Percentiles rank a stretch among this genome's conserved stretches.
Evolutionary conservation across 2,797 vertebrate species (phyloP).

Genomic region (Cynodonichthys magdalenae): DNA sequence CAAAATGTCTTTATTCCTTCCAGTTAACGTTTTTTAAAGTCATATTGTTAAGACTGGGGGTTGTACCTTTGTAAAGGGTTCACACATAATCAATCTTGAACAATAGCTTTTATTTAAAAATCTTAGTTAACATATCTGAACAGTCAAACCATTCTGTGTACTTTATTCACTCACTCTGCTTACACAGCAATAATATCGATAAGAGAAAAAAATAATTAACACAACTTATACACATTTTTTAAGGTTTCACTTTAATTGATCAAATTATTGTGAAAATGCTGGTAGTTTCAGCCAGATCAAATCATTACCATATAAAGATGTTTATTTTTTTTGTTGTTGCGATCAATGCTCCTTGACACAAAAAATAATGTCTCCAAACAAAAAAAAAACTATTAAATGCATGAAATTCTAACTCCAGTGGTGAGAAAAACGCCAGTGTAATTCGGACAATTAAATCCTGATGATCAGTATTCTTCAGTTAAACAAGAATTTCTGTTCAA

Average conservation of each 20-base stretch:
- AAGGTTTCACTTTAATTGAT: not conserved
- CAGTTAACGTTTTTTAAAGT: too few relatives aligned
- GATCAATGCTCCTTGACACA: not conserved
- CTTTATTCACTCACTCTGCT: conserved; percentile 1
- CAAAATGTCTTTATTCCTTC: too few relatives aligned
- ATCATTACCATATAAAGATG: not conserved
- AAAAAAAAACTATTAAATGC: not conserved
- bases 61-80: too few relatives aligned
- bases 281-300: not conserved
- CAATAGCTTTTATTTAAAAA: too few relatives aligned
- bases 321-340: not conserved
- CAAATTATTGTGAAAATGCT: not conserved
- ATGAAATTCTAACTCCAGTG: not conserved
- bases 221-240: not conserved
- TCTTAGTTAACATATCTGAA: too few relatives aligned
- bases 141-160: conserved; percentile 5
- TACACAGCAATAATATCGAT: not conserved
- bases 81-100: too few relatives aligned
- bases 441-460: not conserved
- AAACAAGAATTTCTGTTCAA: conserved; percentile 11
- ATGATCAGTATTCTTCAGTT: not conserved
- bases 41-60: too few relatives aligned
- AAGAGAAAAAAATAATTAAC: not conserved
- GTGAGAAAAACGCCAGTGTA: not conserved
- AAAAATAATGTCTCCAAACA: not conserved